Base-by-base conservation (phyloP, 2,113 vertebrate species). In the Dolichallabes microphthalmus region DNA sequence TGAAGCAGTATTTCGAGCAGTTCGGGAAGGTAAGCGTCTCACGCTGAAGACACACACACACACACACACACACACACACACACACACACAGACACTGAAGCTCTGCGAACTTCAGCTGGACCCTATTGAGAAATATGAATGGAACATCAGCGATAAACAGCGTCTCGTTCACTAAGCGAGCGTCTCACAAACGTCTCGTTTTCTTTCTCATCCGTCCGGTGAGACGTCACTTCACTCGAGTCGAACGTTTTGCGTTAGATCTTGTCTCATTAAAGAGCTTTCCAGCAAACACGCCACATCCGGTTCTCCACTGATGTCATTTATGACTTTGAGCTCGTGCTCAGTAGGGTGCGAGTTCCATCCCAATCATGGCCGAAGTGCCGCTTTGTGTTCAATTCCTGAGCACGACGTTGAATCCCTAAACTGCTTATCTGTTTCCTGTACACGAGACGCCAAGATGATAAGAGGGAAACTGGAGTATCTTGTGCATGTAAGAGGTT, bases 1-100 rank as follows among this genome's bases (percentile, higher is more conserved):
- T 99, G 92, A 99, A 99, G 95, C 98, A 99, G 94, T 99, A 99
- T 95, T 99, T 99, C 69, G 98, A 99, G 93, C 98, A 99, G 95
- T 99, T 98, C 92, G 98, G 98, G 93, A 99, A 99, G 98, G 98
- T 99, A 96, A 92, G 90, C 13, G 19, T 39, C 73, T 76, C 53
- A 20, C 2, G 17, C 17, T 32, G 15, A 76, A 53, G 19, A 30
- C 22, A 1, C 4, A 71, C 61, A 55, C 58, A 82, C 61, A 27
- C 17, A 22, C 39, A 85, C 84, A 88, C 77, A 71, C 30, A 83
- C 30, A 69, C 60, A 83, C 74, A 78, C 35, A 53, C 85, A 76
- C 63, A 60, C 64, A 8, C 15, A 19, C 2, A 3, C 50, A 73
- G 19, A 19, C 57, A 12, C 53, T 30, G 15, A 55, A 53, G 35